These are phyloP conservation scores for Callopanchax toddi DNA, from an alignment of 2,113 vertebrate species.

Conservation along the genomic window DNA sequence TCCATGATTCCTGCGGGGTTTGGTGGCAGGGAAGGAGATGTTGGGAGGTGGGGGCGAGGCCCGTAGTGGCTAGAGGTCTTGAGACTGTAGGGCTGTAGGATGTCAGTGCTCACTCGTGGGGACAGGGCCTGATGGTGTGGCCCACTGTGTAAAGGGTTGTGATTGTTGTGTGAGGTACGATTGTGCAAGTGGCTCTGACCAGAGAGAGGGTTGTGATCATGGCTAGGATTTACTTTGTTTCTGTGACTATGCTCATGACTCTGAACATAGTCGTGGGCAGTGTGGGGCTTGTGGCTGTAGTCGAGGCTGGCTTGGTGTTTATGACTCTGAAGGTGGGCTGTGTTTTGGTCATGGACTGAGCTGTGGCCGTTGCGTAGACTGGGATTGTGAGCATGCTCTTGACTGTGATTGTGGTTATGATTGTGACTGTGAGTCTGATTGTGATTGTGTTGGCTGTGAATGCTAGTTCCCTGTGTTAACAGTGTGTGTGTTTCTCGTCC, in stretches of 20 bases:
- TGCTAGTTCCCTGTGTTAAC: slow-evolving; percentile 68
- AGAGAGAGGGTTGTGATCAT: slow-evolving; percentile 61
- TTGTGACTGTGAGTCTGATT: slow-evolving; percentile 74
- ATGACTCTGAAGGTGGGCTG: slow-evolving; percentile 71
- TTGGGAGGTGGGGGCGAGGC: slow-evolving; percentile 83
- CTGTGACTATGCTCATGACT: slow-evolving; percentile 68
- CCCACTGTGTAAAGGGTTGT: slow-evolving; percentile 67
- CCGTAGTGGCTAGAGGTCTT: slow-evolving; percentile 82
- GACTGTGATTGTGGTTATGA: slow-evolving; percentile 63
- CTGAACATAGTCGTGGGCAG: slow-evolving; percentile 63
- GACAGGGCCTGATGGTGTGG: slow-evolving; percentile 80
- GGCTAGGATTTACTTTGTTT: slow-evolving; percentile 67
- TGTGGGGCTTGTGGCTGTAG: slow-evolving; percentile 74
- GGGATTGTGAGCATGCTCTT: slow-evolving; percentile 66
- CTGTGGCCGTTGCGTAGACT: slow-evolving; percentile 67
- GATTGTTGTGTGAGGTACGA: slow-evolving; percentile 57
- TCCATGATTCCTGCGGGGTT: slow-evolving; percentile 77
- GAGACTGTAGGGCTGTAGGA: slow-evolving; percentile 85
- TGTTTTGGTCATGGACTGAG: slow-evolving; percentile 64
- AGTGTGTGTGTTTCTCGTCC: slow-evolving; percentile 63
- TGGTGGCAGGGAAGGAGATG: slow-evolving; percentile 71
- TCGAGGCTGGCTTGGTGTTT: slow-evolving; percentile 76
- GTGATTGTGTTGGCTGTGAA: slow-evolving; percentile 68
- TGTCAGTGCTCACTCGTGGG: slow-evolving; percentile 80
- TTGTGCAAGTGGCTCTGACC: slow-evolving; percentile 66